These are phyloP conservation scores for Anser brachyrhynchus DNA, from an alignment of 2,113 vertebrate species.

Conservation along the genomic window DNA sequence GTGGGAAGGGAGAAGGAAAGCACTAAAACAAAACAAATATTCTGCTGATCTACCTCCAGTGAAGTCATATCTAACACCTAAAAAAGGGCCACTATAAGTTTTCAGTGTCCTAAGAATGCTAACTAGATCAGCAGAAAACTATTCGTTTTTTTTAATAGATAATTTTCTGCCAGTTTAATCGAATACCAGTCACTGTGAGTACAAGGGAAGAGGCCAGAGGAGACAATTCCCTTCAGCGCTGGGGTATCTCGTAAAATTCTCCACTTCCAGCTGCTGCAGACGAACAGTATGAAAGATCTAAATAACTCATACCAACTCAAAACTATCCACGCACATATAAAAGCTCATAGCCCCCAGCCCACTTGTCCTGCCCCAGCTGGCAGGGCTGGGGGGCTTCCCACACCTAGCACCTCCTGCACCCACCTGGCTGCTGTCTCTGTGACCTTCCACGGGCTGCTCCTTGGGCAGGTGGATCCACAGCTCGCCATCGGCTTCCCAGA, in stretches of 20 bases:
- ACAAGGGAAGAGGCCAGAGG: not conserved
- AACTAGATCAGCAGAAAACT: not conserved
- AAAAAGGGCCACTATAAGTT: not conserved
- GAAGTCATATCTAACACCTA: not conserved
- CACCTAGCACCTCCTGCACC: not conserved
- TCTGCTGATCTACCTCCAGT: not conserved
- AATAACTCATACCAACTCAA: not conserved
- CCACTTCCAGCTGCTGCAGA: not conserved
- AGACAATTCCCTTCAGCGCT: not conserved
- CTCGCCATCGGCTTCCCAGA: not conserved
- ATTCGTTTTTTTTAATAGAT: not conserved
- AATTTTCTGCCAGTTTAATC: not conserved
- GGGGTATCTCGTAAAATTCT: not conserved
- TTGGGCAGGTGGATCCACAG: not conserved
- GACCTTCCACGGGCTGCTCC: not conserved
- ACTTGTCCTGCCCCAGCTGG: not conserved
- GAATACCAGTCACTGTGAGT: not conserved
- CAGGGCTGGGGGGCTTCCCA: not conserved
- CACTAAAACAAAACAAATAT: not conserved
- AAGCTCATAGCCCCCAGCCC: not conserved
- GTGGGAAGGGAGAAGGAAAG: not conserved
- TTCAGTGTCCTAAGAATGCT: not conserved
- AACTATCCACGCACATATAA: not conserved
- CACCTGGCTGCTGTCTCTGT: not conserved
- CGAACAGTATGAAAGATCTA: not conserved